Conservation (phyloP, 2,888 invertebrate species). For the Eubasilissa splendida region DNA sequence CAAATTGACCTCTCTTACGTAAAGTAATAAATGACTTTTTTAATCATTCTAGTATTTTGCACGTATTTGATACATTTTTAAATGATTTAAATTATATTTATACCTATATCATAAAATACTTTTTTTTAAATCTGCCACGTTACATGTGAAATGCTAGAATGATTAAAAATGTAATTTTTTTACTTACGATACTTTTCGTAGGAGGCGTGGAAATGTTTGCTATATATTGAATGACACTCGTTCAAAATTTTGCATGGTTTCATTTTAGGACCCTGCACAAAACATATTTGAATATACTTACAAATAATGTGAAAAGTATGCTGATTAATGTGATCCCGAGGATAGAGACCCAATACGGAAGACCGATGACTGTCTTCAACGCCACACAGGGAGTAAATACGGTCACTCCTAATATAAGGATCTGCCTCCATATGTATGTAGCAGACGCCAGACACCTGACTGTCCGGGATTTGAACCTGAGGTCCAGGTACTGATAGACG, state of each 20-base stretch:
- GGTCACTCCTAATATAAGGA: constrained; percentile 87
- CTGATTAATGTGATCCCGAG: constrained; percentile 83
- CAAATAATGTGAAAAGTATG: constrained; percentile 87
- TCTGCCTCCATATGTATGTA: constrained; percentile 85
- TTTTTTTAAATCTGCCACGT: too few relatives aligned
- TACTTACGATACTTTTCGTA: too few relatives aligned
- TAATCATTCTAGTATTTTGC: too few relatives aligned
- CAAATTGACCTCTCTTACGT: too few relatives aligned
- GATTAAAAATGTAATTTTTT: too few relatives aligned
- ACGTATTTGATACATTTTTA: too few relatives aligned
- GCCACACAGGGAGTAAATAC: constrained; percentile 92
- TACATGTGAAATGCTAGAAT: too few relatives aligned
- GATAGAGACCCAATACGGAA: constrained; percentile 90
- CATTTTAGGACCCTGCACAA: too few relatives aligned
- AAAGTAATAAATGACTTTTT: too few relatives aligned
- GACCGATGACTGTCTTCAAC: constrained; percentile 85
- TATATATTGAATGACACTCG: not conserved
- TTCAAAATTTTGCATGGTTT: not conserved
- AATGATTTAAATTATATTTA: too few relatives aligned
- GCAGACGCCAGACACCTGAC: constrained; percentile 87
- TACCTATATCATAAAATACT: too few relatives aligned
- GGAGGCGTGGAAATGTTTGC: too few relatives aligned
- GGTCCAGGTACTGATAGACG: constrained; percentile 90
- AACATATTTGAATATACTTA: constrained; percentile 69
- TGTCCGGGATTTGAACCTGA: constrained; percentile 79